Percentiles rank a stretch among this genome's conserved stretches.
Conservation (phyloP, 2,797 vertebrate species). For the Coracias cyanogaster region DNA sequence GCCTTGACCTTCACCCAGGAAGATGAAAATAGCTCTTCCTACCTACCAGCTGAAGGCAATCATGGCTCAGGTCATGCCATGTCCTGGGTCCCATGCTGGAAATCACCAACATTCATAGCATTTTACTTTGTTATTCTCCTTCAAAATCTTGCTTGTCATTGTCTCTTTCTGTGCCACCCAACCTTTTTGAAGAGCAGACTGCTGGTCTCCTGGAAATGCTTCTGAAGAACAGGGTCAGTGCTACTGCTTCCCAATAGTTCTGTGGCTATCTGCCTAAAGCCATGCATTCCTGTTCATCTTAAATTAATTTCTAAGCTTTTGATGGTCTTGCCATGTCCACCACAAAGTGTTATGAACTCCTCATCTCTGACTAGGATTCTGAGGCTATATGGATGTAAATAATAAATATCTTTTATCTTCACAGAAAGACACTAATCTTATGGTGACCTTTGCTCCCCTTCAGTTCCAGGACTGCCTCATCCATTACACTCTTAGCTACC, state of each 20-base stretch:
- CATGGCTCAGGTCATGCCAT: not conserved
- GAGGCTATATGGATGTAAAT: not conserved
- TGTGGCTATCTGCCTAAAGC: not conserved
- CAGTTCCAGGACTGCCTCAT: not conserved
- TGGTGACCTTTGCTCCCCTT: not conserved
- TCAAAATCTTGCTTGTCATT: not conserved
- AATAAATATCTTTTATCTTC: not conserved
- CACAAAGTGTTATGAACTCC: not conserved
- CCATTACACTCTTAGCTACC: not conserved
- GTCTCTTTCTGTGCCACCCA: not conserved
- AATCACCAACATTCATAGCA: not conserved
- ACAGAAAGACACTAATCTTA: not conserved
- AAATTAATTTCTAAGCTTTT: not conserved
- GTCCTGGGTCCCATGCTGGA: not conserved
- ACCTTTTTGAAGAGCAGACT: not conserved
- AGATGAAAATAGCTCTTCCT: not conserved
- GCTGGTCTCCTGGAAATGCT: not conserved
- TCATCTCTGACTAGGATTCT: not conserved
- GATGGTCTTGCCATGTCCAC: not conserved
- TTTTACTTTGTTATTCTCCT: not conserved
- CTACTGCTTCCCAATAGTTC: not conserved
- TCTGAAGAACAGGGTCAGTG: not conserved
- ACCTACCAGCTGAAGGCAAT: not conserved
- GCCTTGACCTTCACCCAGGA: not conserved
- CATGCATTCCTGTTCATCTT: not conserved